These are phyloP conservation scores for Phrynosoma blainvillii DNA, from an alignment of 2,113 vertebrate genomes.

Conservation along the genomic window DNA sequence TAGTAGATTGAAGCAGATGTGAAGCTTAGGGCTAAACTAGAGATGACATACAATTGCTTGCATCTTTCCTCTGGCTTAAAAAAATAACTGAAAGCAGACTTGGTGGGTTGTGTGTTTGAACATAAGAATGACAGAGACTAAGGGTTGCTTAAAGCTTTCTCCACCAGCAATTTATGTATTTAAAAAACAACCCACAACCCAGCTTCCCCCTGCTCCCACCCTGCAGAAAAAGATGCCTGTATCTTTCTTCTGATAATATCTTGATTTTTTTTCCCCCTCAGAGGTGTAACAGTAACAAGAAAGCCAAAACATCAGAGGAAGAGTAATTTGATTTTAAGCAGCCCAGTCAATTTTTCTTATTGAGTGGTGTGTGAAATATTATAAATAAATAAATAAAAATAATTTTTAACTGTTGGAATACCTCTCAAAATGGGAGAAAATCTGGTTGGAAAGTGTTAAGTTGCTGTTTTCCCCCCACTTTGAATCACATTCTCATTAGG, in stretches of 20 bases:
- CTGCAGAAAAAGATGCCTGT: not conserved
- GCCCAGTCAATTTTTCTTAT: not conserved
- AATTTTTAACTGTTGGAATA: not conserved
- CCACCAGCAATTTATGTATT: not conserved
- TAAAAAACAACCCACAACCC: not conserved
- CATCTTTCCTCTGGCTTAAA: not conserved
- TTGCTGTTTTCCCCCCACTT: not conserved
- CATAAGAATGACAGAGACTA: not conserved
- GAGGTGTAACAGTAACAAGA: not conserved
- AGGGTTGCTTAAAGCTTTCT: not conserved
- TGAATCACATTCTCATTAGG: not conserved
- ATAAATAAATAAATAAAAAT: not conserved
- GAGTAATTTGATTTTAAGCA: not conserved
- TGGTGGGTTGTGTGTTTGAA: not conserved
- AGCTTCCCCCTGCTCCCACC: not conserved
- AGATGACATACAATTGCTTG: not conserved
- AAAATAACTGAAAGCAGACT: not conserved
- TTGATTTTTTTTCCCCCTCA: not conserved
- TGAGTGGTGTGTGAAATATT: not conserved
- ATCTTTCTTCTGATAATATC: not conserved
- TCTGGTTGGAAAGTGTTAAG: not conserved
- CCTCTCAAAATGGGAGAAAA: not conserved
- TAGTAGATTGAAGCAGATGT: slow-evolving; percentile 10
- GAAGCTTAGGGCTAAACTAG: slow-evolving; percentile 14
- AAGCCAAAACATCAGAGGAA: not conserved